Evolutionary conservation across 2,113 vertebrate species (phyloP).

Genomic region (Bos indicus): DNA sequence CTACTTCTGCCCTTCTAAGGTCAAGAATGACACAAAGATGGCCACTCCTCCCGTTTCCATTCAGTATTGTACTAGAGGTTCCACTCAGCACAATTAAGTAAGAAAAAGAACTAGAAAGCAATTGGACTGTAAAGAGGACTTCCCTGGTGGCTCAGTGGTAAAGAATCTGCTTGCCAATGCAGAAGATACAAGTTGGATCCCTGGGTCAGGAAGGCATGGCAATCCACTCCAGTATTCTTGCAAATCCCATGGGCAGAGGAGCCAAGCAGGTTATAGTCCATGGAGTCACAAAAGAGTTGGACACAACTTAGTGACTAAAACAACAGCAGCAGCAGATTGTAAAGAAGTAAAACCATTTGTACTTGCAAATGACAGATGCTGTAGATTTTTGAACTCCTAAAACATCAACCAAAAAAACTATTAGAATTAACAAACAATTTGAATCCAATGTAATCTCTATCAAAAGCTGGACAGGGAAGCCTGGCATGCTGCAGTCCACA

Average conservation of each 20-base stretch:
- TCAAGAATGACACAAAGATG: background rate
- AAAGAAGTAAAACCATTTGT: background rate
- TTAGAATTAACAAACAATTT: background rate
- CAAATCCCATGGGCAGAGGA: background rate
- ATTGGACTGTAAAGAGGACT: background rate
- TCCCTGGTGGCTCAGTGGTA: background rate
- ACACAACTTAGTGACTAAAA: background rate
- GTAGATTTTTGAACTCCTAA: background rate
- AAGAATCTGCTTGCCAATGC: background rate
- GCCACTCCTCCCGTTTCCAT: background rate
- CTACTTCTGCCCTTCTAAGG: background rate
- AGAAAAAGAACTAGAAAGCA: background rate
- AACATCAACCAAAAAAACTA: background rate
- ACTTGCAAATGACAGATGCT: background rate
- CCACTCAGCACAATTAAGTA: background rate
- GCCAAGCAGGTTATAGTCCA: background rate
- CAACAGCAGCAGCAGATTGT: background rate
- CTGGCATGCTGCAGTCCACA: background rate
- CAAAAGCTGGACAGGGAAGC: background rate
- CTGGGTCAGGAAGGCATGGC: background rate
- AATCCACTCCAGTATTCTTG: background rate
- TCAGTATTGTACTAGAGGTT: background rate
- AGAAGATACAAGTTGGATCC: background rate
- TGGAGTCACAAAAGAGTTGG: background rate
- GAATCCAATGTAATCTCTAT: background rate